phyloP scores from a whole-genome alignment of 2,888 invertebrate genomes.

The Hedya salicella region DNA sequence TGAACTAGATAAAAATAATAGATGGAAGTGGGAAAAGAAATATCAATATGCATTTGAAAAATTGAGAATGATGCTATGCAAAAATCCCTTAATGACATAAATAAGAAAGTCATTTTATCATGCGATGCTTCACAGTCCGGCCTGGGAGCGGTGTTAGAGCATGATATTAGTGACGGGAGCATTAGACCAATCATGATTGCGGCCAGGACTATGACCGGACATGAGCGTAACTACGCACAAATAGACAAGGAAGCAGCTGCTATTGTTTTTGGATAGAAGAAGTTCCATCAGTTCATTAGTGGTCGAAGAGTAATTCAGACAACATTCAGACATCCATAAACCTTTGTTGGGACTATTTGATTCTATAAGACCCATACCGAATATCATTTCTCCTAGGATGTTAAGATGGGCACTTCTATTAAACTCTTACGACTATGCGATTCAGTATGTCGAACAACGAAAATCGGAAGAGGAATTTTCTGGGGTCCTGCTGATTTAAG shows the following conservation, averaged over 20 bases:
- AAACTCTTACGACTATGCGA: neutral
- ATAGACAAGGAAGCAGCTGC: neutral
- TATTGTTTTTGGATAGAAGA: neutral
- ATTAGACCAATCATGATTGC: neutral
- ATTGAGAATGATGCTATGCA: constrained; percentile 33
- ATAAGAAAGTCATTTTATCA: constrained; percentile 6
- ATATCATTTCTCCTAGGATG: constrained; percentile 33
- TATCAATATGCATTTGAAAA: neutral
- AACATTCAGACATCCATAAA: constrained; percentile 29
- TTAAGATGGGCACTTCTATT: neutral
- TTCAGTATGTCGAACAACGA: neutral
- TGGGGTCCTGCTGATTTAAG: too few species aligned
- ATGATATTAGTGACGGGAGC: constrained; percentile 44
- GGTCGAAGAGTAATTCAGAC: constrained; percentile 34
- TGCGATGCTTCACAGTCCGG: constrained; percentile 46
- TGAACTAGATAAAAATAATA: too few species aligned
- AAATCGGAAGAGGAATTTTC: too few species aligned
- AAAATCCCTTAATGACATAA: constrained; percentile 17
- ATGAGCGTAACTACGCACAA: neutral
- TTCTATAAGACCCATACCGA: constrained; percentile 42
- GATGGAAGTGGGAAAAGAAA: too few species aligned
- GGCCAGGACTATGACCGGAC: too few species aligned
- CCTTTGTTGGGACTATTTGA: constrained; percentile 35
- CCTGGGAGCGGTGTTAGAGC: constrained; percentile 43
- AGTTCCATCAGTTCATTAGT: constrained; percentile 41